phyloP scores from a whole-genome alignment of 2,797 vertebrate genomes.

The Pantherophis vulpinus region DNA sequence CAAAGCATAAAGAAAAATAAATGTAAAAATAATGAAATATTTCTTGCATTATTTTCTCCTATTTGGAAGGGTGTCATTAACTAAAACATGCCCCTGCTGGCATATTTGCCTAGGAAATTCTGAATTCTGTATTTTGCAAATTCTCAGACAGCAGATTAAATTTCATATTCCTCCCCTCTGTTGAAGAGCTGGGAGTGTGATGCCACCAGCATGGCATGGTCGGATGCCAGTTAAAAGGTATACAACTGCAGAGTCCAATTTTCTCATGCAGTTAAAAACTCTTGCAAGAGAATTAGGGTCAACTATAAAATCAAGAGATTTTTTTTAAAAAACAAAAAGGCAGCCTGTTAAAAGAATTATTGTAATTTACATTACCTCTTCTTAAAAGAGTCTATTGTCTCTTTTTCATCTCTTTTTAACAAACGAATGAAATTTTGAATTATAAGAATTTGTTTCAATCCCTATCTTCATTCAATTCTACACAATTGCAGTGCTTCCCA shows the following conservation, averaged over 20 bases:
- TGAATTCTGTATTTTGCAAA: background rate
- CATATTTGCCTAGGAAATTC: background rate
- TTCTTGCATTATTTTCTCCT: background rate
- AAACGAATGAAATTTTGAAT: background rate
- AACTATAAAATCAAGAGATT: background rate
- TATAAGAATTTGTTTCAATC: background rate
- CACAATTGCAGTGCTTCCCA: background rate
- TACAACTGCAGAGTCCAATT: background rate
- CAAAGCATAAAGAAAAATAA: background rate
- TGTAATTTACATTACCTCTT: conserved; percentile 6
- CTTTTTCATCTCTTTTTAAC: conserved; percentile 13
- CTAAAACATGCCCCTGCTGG: background rate
- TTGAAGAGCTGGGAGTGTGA: no score
- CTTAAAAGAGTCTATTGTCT: background rate
- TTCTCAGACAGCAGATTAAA: background rate
- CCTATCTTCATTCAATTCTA: background rate
- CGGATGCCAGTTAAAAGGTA: background rate
- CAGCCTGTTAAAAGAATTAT: background rate
- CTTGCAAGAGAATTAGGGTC: background rate
- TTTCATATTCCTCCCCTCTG: background rate
- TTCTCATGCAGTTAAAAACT: background rate
- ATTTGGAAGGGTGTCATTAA: background rate
- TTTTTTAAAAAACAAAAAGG: background rate
- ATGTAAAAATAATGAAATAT: background rate
- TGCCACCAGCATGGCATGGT: background rate